phyloP scores from a whole-genome alignment of 2,797 vertebrate genomes.

The Sebastes cheni region DNA sequence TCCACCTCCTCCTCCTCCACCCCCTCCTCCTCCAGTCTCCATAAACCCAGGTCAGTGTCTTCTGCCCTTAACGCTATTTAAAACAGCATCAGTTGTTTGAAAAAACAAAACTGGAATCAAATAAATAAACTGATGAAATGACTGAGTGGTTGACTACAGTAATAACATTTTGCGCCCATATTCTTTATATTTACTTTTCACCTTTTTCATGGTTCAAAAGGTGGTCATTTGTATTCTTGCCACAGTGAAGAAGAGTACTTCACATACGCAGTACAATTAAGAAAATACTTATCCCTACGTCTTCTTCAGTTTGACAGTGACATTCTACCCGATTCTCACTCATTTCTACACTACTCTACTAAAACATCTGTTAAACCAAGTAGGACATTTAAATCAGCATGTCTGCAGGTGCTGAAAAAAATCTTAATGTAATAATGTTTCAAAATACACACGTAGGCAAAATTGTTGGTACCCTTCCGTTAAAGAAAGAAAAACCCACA shows the following conservation, averaged over 20 bases:
- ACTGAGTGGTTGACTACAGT: background rate
- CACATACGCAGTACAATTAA: background rate
- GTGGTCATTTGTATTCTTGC: background rate
- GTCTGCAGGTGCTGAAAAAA: no score
- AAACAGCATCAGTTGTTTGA: background rate
- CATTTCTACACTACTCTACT: no score
- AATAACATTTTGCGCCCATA: background rate
- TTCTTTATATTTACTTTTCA: background rate
- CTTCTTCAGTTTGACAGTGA: no score
- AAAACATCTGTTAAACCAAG: no score
- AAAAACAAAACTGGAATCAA: background rate
- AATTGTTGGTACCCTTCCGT: no score
- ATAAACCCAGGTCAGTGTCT: conserved; percentile 84
- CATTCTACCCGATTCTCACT: no score
- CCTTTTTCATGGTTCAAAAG: background rate
- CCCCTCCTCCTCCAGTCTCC: conserved; percentile 84
- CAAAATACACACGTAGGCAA: no score
- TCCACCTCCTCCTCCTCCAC: conserved; percentile 84
- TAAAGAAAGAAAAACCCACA: no score
- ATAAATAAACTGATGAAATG: background rate
- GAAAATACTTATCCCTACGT: background rate
- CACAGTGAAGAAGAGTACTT: background rate
- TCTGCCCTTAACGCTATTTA: background rate
- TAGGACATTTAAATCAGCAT: no score
- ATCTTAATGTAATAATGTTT: no score